Percentiles rank a stretch among this genome's conserved stretches.
Evolutionary conservation across 2,113 vertebrate species (phyloP).

Genomic region (Aptenodytes patagonicus): DNA sequence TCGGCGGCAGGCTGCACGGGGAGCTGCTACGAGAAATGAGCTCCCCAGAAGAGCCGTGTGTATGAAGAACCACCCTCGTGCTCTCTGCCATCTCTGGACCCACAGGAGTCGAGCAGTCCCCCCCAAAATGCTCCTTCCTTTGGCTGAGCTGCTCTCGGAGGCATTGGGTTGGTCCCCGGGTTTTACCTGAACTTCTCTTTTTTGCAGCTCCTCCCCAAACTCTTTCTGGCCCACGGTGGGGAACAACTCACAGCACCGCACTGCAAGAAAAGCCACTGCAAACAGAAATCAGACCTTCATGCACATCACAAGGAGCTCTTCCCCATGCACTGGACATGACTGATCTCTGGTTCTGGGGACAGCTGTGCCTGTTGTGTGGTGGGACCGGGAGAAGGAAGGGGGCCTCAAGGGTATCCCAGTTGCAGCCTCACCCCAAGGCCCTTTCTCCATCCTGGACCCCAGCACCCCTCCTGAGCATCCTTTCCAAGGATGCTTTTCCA

Average conservation of each 20-base stretch:
- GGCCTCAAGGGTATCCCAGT: neutral
- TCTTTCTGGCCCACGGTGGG: neutral
- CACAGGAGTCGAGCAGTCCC: rapidly evolving
- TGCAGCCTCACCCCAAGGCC: neutral
- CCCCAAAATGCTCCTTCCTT: neutral
- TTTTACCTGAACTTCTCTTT: neutral
- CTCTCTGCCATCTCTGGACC: neutral
- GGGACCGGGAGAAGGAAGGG: neutral
- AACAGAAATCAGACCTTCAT: neutral
- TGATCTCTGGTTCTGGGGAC: neutral
- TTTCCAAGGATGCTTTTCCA: neutral
- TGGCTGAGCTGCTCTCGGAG: neutral
- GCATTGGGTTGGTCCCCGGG: neutral
- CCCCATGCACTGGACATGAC: neutral
- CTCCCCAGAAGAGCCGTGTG: neutral
- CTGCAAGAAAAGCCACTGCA: neutral
- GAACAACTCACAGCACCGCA: neutral
- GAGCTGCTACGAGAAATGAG: neutral
- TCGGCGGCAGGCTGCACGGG: rapidly evolving
- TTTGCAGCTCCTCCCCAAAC: neutral
- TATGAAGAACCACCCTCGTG: neutral
- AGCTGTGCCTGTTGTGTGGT: neutral
- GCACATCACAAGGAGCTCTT: neutral
- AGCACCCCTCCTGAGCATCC: neutral
- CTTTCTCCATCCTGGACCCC: neutral